Conservation (phyloP, 2,797 vertebrate genomes). For the Halcyon chelicuti region DNA sequence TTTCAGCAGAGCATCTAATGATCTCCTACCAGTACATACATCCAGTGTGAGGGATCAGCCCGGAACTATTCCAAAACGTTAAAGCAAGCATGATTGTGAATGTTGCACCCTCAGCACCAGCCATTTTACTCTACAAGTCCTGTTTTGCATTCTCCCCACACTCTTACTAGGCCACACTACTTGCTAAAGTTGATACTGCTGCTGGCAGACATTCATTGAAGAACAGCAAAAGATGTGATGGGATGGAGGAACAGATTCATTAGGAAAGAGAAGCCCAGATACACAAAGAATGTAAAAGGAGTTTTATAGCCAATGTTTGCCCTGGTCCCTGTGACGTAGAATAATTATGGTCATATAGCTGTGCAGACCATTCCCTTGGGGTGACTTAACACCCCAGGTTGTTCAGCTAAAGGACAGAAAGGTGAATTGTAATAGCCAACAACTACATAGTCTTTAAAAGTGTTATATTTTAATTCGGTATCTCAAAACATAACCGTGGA, state of each 20-base stretch:
- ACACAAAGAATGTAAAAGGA: background rate
- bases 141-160: background rate
- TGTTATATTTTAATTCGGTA: constrained; percentile 4
- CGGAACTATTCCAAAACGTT: background rate
- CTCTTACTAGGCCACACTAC: background rate
- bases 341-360: background rate
- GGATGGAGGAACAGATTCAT: background rate
- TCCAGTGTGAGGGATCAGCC: background rate
- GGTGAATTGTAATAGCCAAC: background rate
- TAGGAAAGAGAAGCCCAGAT: background rate
- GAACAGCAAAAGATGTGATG: background rate
- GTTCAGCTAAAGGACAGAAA: background rate
- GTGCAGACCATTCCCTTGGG: background rate
- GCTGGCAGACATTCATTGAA: background rate
- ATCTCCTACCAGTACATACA: background rate
- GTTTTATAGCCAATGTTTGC: background rate
- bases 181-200: background rate
- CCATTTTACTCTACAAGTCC: background rate
- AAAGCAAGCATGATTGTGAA: background rate
- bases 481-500: constrained; percentile 2
- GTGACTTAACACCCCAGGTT: background rate
- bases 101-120: background rate
- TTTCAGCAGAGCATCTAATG: background rate
- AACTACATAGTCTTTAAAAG: background rate
- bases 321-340: background rate